Evolutionary conservation across 2,888 invertebrate genomes (phyloP).

Genomic region (Periphyllus acericola): DNA sequence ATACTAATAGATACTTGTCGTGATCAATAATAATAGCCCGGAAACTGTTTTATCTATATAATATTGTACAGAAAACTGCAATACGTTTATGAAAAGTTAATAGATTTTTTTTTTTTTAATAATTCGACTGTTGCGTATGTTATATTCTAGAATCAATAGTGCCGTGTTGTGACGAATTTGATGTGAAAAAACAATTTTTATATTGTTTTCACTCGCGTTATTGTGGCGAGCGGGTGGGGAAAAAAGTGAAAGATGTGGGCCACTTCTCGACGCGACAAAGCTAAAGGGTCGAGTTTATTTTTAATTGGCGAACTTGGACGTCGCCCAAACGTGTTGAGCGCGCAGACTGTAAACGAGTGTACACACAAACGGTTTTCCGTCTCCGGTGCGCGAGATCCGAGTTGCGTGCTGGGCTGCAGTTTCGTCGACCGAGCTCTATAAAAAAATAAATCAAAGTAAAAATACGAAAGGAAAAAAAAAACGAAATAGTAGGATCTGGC

Average conservation of each 20-base stretch:
- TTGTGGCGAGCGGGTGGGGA: not conserved
- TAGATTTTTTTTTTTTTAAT: slow-evolving; percentile 40
- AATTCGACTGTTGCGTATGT: not conserved
- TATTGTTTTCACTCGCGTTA: not conserved
- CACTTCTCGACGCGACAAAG: slow-evolving; percentile 14
- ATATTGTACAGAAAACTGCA: slow-evolving; percentile 42
- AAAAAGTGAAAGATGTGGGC: slow-evolving; percentile 46
- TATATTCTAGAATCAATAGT: not conserved
- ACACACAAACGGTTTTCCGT: slow-evolving; percentile 43
- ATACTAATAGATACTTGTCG: not conserved
- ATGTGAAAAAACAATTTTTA: not conserved
- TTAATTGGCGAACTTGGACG: slow-evolving; percentile 51
- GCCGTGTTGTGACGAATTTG: not conserved
- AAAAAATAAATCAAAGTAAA: not conserved
- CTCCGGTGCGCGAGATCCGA: slow-evolving; percentile 11
- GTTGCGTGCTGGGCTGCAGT: not conserved
- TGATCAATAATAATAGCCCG: not conserved
- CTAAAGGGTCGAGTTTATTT: slow-evolving; percentile 57
- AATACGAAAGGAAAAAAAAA: not conserved
- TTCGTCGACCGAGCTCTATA: not conserved
- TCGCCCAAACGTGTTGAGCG: slow-evolving; percentile 9
- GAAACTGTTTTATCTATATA: slow-evolving; percentile 32
- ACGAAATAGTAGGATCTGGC: not conserved
- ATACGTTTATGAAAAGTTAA: slow-evolving; percentile 35
- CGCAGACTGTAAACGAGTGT: slow-evolving; percentile 25